phyloP scores from a whole-genome alignment of 1,140 invertebrate species.

The Leguminivora glycinivorella region DNA sequence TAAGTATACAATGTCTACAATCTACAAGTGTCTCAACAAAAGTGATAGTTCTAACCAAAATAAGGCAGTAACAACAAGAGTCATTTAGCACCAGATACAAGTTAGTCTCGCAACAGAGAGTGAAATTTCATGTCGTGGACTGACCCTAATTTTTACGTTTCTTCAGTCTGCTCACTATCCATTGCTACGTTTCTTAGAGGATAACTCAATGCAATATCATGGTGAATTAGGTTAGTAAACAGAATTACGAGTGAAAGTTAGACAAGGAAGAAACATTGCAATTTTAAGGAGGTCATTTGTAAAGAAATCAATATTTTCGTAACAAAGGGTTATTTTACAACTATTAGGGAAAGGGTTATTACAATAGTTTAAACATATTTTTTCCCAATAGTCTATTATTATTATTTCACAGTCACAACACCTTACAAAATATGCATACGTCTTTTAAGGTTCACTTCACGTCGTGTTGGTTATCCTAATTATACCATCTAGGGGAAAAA shows the following conservation, averaged over 20 bases:
- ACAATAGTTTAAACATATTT: too few relatives aligned
- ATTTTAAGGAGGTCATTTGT: background rate
- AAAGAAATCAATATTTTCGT: too few relatives aligned
- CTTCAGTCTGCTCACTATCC: background rate
- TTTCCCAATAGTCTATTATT: too few relatives aligned
- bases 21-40: background rate
- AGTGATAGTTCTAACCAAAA: background rate
- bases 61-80: background rate
- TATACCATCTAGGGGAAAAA: too few relatives aligned
- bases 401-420: too few relatives aligned
- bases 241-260: conserved; percentile 37
- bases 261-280: conserved; percentile 10
- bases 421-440: too few relatives aligned
- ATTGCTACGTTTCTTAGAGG: background rate
- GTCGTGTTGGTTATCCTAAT: too few relatives aligned
- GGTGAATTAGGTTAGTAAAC: background rate
- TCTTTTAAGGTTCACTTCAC: too few relatives aligned
- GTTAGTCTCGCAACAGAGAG: conserved; percentile 4
- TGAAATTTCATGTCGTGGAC: conserved; percentile 1
- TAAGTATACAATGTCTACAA: background rate
- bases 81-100: background rate
- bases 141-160: conserved; percentile 16
- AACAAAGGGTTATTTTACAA: too few relatives aligned
- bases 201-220: background rate
- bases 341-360: too few relatives aligned